phyloP scores from a whole-genome alignment of 1,140 invertebrate species.

The Gryon sp. region DNA sequence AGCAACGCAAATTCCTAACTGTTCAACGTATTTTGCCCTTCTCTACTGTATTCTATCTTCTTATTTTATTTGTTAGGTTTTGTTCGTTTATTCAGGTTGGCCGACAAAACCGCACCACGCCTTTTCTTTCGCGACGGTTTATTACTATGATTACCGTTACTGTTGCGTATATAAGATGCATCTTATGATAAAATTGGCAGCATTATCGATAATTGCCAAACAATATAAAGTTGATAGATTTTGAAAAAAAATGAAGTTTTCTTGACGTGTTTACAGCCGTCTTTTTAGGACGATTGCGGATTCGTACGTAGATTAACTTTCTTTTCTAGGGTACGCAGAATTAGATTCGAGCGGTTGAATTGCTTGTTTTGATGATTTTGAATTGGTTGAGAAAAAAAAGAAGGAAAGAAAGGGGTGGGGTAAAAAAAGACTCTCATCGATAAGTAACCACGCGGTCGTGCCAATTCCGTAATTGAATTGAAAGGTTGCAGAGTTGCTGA shows the following conservation, averaged over 20 bases:
- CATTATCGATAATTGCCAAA: slow-evolving; percentile 64
- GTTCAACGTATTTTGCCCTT: slow-evolving; percentile 47
- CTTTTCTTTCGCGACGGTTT: slow-evolving; percentile 49
- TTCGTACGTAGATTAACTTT: slow-evolving; percentile 43
- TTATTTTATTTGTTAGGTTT: slow-evolving; percentile 52
- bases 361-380: slow-evolving; percentile 20
- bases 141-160: slow-evolving; percentile 65
- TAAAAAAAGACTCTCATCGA: slow-evolving; percentile 9
- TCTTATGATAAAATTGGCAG: slow-evolving; percentile 57
- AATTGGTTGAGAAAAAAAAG: not conserved
- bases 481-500: slow-evolving; percentile 25
- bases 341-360: slow-evolving; percentile 30
- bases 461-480: slow-evolving; percentile 45
- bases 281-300: slow-evolving; percentile 37
- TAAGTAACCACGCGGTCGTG: slow-evolving; percentile 26
- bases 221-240: slow-evolving; percentile 58
- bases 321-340: slow-evolving; percentile 33
- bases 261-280: slow-evolving; percentile 47
- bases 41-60: slow-evolving; percentile 25
- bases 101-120: slow-evolving; percentile 60
- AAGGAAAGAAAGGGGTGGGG: not conserved
- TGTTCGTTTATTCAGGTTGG: slow-evolving; percentile 51
- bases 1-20: slow-evolving; percentile 59
- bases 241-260: slow-evolving; percentile 28
- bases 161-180: slow-evolving; percentile 56